Conservation (phyloP, 2,113 vertebrate species). For the Oreochromis tanganicae region DNA sequence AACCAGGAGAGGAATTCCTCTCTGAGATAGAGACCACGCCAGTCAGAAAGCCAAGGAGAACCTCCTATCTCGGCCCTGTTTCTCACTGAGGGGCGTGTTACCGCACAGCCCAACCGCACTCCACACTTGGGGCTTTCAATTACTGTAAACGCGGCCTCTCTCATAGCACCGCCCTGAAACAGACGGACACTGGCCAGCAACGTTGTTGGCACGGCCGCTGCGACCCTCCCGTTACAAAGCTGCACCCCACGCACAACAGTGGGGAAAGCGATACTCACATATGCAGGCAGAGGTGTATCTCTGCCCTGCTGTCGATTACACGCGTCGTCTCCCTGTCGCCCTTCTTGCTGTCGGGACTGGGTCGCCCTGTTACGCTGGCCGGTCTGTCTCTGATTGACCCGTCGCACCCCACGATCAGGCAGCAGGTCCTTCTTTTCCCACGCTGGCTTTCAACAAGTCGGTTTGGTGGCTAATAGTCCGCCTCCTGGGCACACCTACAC, state of each 20-base stretch:
- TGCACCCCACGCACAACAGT: background rate
- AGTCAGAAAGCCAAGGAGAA: background rate
- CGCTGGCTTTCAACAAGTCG: background rate
- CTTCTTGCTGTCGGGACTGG: background rate
- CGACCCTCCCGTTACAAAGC: background rate
- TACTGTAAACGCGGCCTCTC: background rate
- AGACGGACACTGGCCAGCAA: background rate
- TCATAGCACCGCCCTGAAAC: background rate
- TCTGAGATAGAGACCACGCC: background rate
- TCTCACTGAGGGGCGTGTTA: background rate
- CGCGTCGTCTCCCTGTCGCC: accelerated
- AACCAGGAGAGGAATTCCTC: background rate
- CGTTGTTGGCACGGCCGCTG: accelerated
- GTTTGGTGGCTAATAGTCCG: background rate
- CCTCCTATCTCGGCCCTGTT: accelerated
- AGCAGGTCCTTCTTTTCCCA: background rate
- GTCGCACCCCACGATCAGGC: accelerated
- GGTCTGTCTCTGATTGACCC: accelerated
- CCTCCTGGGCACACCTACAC: background rate
- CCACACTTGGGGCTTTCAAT: background rate
- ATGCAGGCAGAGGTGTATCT: background rate
- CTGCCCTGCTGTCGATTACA: background rate
- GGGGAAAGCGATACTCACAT: background rate
- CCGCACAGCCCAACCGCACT: background rate
- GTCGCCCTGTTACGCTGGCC: background rate